Conservation (phyloP, 2,888 invertebrate genomes). For the Mallateleia sp. region DNA sequence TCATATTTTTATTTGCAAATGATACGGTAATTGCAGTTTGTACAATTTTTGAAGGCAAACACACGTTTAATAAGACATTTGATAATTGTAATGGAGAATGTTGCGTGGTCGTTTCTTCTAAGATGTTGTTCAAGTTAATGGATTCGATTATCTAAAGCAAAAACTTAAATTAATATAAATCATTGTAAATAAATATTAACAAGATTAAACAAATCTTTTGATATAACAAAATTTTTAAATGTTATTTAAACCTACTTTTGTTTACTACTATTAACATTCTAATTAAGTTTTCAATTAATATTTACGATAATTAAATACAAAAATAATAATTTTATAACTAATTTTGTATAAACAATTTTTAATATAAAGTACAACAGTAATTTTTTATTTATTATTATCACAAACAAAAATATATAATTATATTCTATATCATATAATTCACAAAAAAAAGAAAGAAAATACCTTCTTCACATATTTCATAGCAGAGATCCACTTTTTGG, state of each 20-base stretch:
- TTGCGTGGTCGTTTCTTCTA: constrained; percentile 90
- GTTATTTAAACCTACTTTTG: too few relatives aligned
- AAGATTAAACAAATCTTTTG: constrained; percentile 8
- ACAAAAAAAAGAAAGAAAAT: too few relatives aligned
- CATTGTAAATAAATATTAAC: not conserved
- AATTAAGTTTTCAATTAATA: too few relatives aligned
- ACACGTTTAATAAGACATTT: constrained; percentile 90
- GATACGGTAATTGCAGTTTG: constrained; percentile 87
- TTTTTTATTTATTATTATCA: too few relatives aligned
- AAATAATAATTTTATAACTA: too few relatives aligned
- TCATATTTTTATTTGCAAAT: constrained; percentile 82
- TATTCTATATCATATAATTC: too few relatives aligned
- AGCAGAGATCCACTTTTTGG: constrained; percentile 86
- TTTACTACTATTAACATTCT: too few relatives aligned
- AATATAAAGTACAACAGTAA: too few relatives aligned
- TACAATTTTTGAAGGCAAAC: constrained; percentile 90
- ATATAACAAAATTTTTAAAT: too few relatives aligned
- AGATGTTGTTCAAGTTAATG: constrained; percentile 85
- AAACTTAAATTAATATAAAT: constrained; percentile 28
- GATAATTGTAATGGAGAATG: constrained; percentile 90
- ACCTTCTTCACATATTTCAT: constrained; percentile 86
- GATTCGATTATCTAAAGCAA: constrained; percentile 85
- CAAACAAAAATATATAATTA: too few relatives aligned
- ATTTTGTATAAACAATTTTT: too few relatives aligned
- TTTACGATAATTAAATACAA: too few relatives aligned